Evolutionary conservation across 2,888 invertebrate species (phyloP), one percentile per base, ranked within the genome.

Genomic region (Hyles lineata): DNA sequence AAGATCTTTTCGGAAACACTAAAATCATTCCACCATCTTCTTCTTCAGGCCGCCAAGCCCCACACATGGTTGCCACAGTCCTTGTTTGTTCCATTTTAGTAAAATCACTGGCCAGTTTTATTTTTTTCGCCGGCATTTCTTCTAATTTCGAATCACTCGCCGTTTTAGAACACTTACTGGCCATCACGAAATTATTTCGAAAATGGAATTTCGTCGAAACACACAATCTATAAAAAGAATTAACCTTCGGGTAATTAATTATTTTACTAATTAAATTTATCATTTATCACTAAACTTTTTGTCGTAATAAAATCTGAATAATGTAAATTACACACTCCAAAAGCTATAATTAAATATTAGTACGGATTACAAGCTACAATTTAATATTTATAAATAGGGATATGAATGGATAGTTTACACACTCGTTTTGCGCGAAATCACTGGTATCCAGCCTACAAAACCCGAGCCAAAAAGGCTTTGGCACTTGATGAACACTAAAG

Each of bases 11-110:
- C 78, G 90, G 88, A 32, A 95, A 90, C 17, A 95, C 93, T 52
- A 95, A 85, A 60, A 95, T 85, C 21, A 93, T 79, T 1, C 95
- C 95, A 17, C 95, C 95, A 81, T 95, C 90, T 69, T 87, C 92
- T 77, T 95, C 95, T 11, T 93, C 91, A 55, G 91, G 91, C 73
- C 95, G 86, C 95, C 95, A 95, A 50, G 94, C 87, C 73, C 95
- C 95, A 85, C 95, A 95, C 94, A 94, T 94, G 63, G 95, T 95
- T 4, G 89, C 91, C 17, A 95, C 94, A 74, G 93, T 94, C 77
- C 95, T 91, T 74, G 79, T 83, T 35, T 79, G 72, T n/a, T 74
- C 60, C 35, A 25, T 74, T 69, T 72, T 58, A 67, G 71, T 74
- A 5, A 75, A 76, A 50, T 82, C 80, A 76, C 73, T 78, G 5